Conservation (phyloP, 2,888 invertebrate species). For the Osmoderma eremita region DNA sequence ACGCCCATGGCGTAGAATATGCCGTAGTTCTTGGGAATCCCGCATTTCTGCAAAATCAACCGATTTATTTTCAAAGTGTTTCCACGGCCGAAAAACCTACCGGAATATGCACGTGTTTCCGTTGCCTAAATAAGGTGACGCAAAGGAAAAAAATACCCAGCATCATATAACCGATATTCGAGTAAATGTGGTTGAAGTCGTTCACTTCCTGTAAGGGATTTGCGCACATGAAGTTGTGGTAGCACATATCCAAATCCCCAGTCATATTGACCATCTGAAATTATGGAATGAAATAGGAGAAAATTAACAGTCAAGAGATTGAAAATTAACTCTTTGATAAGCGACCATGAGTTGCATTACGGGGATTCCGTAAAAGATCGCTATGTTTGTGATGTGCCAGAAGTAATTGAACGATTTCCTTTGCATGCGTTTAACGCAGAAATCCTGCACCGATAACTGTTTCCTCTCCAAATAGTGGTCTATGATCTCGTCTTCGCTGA, state of each 20-base stretch:
- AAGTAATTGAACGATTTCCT: slow-evolving; percentile 74
- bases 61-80: background rate
- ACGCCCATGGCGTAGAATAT: slow-evolving; percentile 88
- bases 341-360: slow-evolving; percentile 85
- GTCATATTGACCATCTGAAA: slow-evolving; percentile 77
- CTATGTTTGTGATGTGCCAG: slow-evolving; percentile 81
- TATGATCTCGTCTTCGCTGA: slow-evolving; percentile 5
- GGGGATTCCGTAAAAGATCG: slow-evolving; percentile 86
- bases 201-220: slow-evolving; percentile 78
- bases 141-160: slow-evolving; percentile 82
- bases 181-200: slow-evolving; percentile 88
- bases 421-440: slow-evolving; percentile 61
- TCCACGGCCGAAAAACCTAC: slow-evolving; percentile 25
- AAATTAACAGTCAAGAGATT: background rate
- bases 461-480: slow-evolving; percentile 35
- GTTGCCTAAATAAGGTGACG: slow-evolving; percentile 71
- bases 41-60: slow-evolving; percentile 65
- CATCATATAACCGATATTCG: slow-evolving; percentile 83
- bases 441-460: slow-evolving; percentile 44
- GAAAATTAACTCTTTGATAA: slow-evolving; percentile 72
- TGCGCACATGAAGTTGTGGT: slow-evolving; percentile 89
- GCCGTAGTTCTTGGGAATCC: slow-evolving; percentile 83
- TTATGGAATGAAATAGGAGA: slow-evolving; percentile 7
- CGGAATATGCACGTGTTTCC: slow-evolving; percentile 35
- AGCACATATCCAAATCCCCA: slow-evolving; percentile 88